A percentile compares a stretch with the other conserved stretches of the same genome.
phyloP scores from a whole-genome alignment of 1,140 invertebrate species.

The Diorhabda sublineata region DNA sequence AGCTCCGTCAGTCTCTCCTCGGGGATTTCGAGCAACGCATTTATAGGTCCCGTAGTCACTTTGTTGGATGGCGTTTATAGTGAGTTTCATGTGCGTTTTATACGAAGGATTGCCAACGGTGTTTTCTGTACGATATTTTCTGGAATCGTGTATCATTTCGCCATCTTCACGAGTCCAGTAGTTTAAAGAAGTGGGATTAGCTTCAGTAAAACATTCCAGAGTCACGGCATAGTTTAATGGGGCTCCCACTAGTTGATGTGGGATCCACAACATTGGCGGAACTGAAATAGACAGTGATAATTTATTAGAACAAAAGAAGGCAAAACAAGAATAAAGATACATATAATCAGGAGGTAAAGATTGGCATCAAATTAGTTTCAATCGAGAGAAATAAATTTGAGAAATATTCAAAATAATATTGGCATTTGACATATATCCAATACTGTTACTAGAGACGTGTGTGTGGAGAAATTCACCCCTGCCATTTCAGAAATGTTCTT shows the following conservation, averaged over 20 bases:
- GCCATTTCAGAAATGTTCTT: too few species aligned
- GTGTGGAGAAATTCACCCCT: too few species aligned
- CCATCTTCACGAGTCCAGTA: conserved; percentile 87
- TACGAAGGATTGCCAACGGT: conserved; percentile 63
- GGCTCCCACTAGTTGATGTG: conserved; percentile 82
- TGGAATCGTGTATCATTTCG: conserved; percentile 81
- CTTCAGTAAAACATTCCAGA: conserved; percentile 84
- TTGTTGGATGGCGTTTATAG: conserved; percentile 68
- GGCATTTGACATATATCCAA: too few species aligned
- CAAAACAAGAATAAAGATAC: too few species aligned
- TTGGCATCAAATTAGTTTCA: too few species aligned
- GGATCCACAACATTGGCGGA: conserved; percentile 85
- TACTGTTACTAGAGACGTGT: too few species aligned
- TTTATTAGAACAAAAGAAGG: too few species aligned
- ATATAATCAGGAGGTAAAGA: too few species aligned
- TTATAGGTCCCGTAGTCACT: conserved; percentile 85
- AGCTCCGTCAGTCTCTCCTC: conserved; percentile 86
- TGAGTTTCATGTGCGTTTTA: conserved; percentile 79
- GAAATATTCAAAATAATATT: too few species aligned
- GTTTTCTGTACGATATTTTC: conserved; percentile 74
- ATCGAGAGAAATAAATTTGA: too few species aligned
- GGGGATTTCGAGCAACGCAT: conserved; percentile 88
- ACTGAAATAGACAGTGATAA: conserved; percentile 57
- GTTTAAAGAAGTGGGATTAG: conserved; percentile 84
- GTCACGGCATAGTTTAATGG: conserved; percentile 75